Evolutionary conservation across 2,113 vertebrate genomes (phyloP).

Genomic region (Notothenia coriiceps): DNA sequence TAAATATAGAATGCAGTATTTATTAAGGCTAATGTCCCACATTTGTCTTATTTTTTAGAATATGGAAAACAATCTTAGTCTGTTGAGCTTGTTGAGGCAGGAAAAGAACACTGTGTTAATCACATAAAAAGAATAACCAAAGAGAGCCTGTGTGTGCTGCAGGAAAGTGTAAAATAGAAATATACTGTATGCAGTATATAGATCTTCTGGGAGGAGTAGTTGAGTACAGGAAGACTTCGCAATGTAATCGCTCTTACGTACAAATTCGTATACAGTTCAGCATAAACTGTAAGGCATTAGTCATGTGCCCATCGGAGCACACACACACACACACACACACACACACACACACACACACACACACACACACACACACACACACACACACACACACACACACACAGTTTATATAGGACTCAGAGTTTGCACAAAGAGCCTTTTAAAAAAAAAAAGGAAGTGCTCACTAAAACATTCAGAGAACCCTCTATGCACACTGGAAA

Average conservation of each 20-base stretch:
- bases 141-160: neutral
- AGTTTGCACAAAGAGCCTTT: no score
- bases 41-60: no score
- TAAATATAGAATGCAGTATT: no score
- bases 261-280: neutral
- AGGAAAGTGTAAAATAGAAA: neutral
- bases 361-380: no score
- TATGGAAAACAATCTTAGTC: no score
- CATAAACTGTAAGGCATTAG: no score
- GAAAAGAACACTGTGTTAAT: no score
- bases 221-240: constrained; percentile 40
- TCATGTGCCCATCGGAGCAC: constrained; percentile 37
- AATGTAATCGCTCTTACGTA: constrained; percentile 45
- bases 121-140: neutral
- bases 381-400: no score
- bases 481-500: constrained; percentile 24
- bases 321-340: constrained; percentile 27
- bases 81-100: neutral
- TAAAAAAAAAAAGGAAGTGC: neutral
- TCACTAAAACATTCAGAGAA: constrained; percentile 10
- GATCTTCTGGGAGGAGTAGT: constrained; percentile 50
- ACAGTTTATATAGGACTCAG: no score
- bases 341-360: no score
- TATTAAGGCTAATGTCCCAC: no score
- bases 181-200: constrained; percentile 27